These are phyloP conservation scores for Siniperca chuatsi DNA, from an alignment of 2,113 vertebrate genomes.

Conservation along the genomic window DNA sequence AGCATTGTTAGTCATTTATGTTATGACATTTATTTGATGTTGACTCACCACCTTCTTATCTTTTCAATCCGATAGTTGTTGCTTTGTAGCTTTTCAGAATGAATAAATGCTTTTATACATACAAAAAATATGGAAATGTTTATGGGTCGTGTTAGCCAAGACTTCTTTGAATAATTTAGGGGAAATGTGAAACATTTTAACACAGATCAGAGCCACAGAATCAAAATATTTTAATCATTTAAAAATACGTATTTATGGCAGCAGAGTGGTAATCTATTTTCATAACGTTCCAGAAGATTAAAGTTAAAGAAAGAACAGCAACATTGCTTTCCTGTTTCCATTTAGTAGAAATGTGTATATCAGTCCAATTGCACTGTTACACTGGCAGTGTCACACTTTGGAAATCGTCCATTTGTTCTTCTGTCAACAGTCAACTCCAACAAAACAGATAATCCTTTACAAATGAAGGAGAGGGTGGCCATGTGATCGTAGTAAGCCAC, in stretches of 20 bases:
- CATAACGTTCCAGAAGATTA: slow-evolving; percentile 24
- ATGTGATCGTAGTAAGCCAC: background rate
- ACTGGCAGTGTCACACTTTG: background rate
- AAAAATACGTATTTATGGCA: slow-evolving; percentile 21
- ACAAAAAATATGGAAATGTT: background rate
- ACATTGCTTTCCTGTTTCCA: background rate
- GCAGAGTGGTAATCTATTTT: slow-evolving; percentile 17
- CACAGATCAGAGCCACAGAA: background rate
- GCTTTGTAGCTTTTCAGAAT: background rate
- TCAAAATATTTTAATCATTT: slow-evolving; percentile 9
- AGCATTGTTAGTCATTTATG: background rate
- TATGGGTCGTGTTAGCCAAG: background rate
- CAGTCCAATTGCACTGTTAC: background rate
- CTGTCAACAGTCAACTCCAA: slow-evolving; percentile 13
- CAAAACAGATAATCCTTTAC: background rate
- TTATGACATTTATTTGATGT: background rate
- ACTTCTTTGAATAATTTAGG: slow-evolving; percentile 24
- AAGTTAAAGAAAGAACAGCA: slow-evolving; percentile 14
- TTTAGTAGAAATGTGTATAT: background rate
- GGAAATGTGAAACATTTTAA: slow-evolving; percentile 4
- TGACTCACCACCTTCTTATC: slow-evolving; percentile 1
- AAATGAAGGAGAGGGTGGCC: background rate
- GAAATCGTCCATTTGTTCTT: background rate
- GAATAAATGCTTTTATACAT: background rate
- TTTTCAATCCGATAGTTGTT: background rate